Evolutionary conservation across 2,113 vertebrate species (phyloP).

Genomic region (Bungarus multicinctus): DNA sequence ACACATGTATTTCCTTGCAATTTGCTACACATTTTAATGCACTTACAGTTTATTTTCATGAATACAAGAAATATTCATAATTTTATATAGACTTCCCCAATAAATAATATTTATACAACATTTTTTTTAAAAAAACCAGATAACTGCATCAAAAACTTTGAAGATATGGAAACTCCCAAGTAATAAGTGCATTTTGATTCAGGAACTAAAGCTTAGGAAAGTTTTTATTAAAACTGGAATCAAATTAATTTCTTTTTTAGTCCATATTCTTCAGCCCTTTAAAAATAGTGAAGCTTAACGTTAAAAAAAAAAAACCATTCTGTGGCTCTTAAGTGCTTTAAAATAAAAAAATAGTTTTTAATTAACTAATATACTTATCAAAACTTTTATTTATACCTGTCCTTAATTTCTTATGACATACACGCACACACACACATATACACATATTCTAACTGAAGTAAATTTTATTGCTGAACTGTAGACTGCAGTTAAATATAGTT

Average conservation of each 20-base stretch:
- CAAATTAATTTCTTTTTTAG: neutral
- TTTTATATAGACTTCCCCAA: neutral
- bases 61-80: neutral
- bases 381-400: neutral
- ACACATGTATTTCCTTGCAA: neutral
- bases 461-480: neutral
- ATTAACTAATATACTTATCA: neutral
- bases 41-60: neutral
- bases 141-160: neutral
- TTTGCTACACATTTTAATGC: neutral
- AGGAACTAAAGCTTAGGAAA: neutral
- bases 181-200: neutral
- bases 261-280: neutral
- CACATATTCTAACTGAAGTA: accelerated
- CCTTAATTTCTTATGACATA: neutral
- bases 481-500: constrained; percentile 40
- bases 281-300: neutral
- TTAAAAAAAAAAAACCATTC: neutral
- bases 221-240: neutral
- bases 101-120: neutral
- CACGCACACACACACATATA: too few relatives aligned
- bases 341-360: neutral
- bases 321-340: neutral
- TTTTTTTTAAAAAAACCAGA: neutral
- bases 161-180: neutral